Conservation (phyloP, 2,888 invertebrate genomes). For the Mesorhabditis belari region DNA sequence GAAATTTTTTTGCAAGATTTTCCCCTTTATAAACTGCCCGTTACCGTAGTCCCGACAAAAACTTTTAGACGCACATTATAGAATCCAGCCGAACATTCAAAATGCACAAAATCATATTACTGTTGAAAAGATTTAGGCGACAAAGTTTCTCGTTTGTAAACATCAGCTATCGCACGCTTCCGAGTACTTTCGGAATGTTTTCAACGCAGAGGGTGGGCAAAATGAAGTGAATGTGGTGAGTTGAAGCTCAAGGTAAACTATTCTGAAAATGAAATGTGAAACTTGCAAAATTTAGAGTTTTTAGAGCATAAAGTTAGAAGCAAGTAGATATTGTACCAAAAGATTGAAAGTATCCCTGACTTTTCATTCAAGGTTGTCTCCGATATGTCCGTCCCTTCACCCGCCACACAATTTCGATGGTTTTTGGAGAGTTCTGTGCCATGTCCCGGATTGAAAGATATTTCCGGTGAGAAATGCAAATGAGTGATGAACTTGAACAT, state of each 20-base stretch:
- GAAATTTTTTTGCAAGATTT: no score
- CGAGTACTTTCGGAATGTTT: conserved; percentile 46
- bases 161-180: conserved; percentile 50
- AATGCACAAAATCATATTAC: neutral
- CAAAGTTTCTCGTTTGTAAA: conserved; percentile 48
- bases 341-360: neutral
- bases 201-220: conserved; percentile 15
- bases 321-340: neutral
- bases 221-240: conserved; percentile 22
- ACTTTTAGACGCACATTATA: no score
- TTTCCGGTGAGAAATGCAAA: conserved; percentile 30
- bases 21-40: no score
- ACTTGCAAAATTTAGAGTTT: neutral
- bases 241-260: neutral
- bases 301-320: neutral
- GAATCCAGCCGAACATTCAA: no score
- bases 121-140: conserved; percentile 26
- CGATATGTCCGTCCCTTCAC: conserved; percentile 24
- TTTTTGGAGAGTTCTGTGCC: conserved; percentile 49
- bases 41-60: no score
- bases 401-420: conserved; percentile 42
- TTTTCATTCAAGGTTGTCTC: conserved; percentile 22
- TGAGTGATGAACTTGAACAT: neutral
- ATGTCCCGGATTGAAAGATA: conserved; percentile 45
- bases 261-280: neutral